Conservation (phyloP, 2,113 vertebrate genomes). For the Lagopus muta region DNA sequence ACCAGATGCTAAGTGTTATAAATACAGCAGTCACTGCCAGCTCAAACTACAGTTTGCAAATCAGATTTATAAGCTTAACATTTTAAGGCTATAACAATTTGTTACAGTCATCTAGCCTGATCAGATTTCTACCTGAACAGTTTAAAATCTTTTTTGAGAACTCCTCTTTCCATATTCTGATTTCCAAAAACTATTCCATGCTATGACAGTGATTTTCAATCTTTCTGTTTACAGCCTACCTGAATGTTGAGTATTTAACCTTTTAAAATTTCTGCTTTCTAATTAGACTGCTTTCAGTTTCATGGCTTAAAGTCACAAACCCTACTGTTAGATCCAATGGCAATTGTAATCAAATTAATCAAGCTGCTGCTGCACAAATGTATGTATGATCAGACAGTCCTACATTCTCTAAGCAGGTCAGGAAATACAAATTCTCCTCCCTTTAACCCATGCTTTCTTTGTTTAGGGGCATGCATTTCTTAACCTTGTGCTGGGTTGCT, state of each 20-base stretch:
- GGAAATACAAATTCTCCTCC: neutral
- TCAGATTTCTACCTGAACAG: neutral
- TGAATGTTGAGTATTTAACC: neutral
- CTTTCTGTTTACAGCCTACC: neutral
- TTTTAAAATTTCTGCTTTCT: neutral
- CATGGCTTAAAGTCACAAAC: neutral
- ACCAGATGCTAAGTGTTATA: neutral
- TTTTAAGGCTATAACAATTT: neutral
- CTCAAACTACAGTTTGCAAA: neutral
- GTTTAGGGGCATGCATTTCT: neutral
- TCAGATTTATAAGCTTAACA: neutral
- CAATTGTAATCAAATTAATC: neutral
- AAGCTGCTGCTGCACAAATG: neutral
- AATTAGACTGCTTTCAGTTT: neutral
- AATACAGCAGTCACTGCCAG: neutral
- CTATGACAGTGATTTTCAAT: neutral
- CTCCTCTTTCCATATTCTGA: neutral
- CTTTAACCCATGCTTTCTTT: neutral
- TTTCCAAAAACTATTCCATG: neutral
- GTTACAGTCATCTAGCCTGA: neutral
- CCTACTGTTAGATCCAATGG: neutral
- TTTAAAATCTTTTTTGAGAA: neutral
- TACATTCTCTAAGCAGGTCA: neutral
- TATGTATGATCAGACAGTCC: neutral
- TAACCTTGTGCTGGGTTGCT: neutral